Base-by-base conservation (phyloP, 2,888 invertebrate species). In the Euphydryas editha region DNA sequence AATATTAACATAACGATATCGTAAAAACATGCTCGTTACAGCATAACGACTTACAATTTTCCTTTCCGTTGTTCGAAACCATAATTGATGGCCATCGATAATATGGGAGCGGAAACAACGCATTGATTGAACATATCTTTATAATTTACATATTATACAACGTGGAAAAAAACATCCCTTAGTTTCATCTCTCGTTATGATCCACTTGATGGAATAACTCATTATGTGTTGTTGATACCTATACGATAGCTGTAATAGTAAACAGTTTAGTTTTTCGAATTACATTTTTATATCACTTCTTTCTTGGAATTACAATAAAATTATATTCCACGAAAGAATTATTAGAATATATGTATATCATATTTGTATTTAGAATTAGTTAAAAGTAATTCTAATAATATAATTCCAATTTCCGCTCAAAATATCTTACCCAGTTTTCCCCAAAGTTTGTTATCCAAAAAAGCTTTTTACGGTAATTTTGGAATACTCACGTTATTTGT, bases 141-240 rank as follows among this genome's bases (percentile, higher is more conserved):
- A 73, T 76, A 81, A 75, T 75, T 78, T 73, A 73, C 73, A 78
- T 75, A 74, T 75, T 76, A 74, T 75, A 77, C 70, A 73, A 72
- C 46, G 56, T 46, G 62, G 62, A 68, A 72, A 74, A n/a, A 76
- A 57, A 65, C 60, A 72, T 73, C 77, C 73, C 67, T 75, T 74
- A 72, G 73, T 77, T 76, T 78, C 77, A 78, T 37, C 39, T 59
- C 55, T 51, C 56, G 56, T 64, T 57, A 60, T 60, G 54, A 24
- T 51, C 7, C 5, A 51, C 49, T 51, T 24, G 15, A n/a, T 44
- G 42, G 42, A 44, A 44, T 44, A 44, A 44, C 15, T n/a, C 42
- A 44, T 7, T 44, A 44, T 0, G n/a, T n/a, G n/a, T n/a, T 44
- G 15, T 15, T 44, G 42, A 44, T 44, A 44, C 42, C 15, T 44